phyloP scores from a whole-genome alignment of 2,888 invertebrate species.

The Catocala nupta region DNA sequence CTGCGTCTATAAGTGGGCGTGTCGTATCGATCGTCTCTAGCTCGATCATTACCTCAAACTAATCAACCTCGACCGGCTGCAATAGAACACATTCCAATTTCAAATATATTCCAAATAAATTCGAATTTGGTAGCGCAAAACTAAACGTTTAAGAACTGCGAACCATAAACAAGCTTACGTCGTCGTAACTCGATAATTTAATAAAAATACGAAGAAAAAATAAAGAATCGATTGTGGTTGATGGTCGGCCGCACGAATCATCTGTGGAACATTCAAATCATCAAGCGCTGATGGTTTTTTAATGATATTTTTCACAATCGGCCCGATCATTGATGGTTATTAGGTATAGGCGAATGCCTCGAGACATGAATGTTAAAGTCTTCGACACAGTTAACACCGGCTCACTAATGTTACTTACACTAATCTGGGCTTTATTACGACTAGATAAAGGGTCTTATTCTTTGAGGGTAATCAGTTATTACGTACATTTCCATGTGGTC shows the following conservation, averaged over 20 bases:
- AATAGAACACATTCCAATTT: slow-evolving; percentile 7
- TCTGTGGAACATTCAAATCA: slow-evolving; percentile 82
- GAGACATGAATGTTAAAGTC: slow-evolving; percentile 71
- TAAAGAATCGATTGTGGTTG: slow-evolving; percentile 85
- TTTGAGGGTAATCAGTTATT: slow-evolving; percentile 47
- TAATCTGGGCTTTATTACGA: slow-evolving; percentile 56
- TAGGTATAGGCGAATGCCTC: slow-evolving; percentile 82
- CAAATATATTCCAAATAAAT: slow-evolving; percentile 5
- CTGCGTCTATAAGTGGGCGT: slow-evolving; percentile 79
- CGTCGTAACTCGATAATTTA: slow-evolving; percentile 77
- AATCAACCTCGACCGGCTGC: slow-evolving; percentile 39
- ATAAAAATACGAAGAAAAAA: slow-evolving; percentile 73
- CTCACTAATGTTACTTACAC: slow-evolving; percentile 48
- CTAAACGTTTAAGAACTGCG: slow-evolving; percentile 51
- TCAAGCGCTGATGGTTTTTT: slow-evolving; percentile 87
- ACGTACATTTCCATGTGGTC: slow-evolving; percentile 56
- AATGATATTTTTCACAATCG: slow-evolving; percentile 88
- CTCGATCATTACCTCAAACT: slow-evolving; percentile 64
- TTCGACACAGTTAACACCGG: slow-evolving; percentile 57
- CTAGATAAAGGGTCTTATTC: slow-evolving; percentile 51
- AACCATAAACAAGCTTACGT: slow-evolving; percentile 62
- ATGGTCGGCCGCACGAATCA: slow-evolving; percentile 78
- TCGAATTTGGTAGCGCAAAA: slow-evolving; percentile 53
- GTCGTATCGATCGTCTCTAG: slow-evolving; percentile 79
- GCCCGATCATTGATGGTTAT: slow-evolving; percentile 85